Base-by-base conservation (phyloP, 1,140 invertebrate species). In the Conus betulinus region DNA sequence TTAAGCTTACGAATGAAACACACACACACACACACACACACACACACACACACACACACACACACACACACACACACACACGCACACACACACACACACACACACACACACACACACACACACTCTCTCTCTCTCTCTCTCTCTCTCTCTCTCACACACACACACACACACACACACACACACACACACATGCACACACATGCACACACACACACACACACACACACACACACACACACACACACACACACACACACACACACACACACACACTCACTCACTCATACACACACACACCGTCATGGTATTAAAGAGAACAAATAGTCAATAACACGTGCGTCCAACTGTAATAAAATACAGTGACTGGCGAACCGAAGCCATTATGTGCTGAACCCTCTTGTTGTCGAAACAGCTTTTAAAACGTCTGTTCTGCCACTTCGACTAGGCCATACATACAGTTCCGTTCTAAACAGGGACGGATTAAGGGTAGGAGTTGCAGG, bases 11-110 rank as follows among this genome's bases (percentile, higher is more conserved):
- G 39, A 39, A 39, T 39, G 39, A 39, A 39, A 25, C 71, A 74
- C 71, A 25, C 71, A 74, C n/a, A 20, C 71, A 74, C 17, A 74
- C 71, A 74, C 17, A 63, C 17, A 79, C 76, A 51, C 25, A 79
- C 76, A 79, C 25, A 25, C 25, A 79, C 76, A 51, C 25, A 79
- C 76, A 51, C 25, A 79, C 25, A 51, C 76, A 79, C 25, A 51
- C 76, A 79, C 25, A 25, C 76, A 27, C 25, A 51, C 76, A 79
- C 25, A 51, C 76, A 27, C 25, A 51, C 76, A 79, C 10, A 51
- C 25, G 51, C 76, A 15, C 76, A 79, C 76, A 79, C 25, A 79
- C 76, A 79, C 25, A 79, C 76, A 79, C 25, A 79, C 25, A 79
- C 25, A 51, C 39, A 79, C 25, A 51, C 11, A 51, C 76, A 79